Base-by-base conservation (phyloP, 2,113 vertebrate genomes). In the Mugil cephalus region DNA sequence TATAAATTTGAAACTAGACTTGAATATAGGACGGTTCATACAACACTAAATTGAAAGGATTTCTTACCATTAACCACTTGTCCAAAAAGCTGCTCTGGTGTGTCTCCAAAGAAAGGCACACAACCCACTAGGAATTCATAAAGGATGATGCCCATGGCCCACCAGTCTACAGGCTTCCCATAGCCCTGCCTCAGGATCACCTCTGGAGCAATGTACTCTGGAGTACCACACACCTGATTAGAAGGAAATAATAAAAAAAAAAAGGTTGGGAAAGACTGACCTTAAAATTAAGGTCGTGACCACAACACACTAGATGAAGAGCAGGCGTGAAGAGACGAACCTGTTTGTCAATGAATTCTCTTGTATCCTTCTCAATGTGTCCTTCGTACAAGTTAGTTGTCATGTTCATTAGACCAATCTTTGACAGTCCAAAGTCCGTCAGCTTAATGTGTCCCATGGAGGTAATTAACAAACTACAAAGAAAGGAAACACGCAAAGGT, bases 381-480 rank as follows among this genome's bases (percentile, higher is more conserved):
- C 95, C 97, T 69, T 99, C 97, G 0, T 99, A 99, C 64, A 99
- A 93, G 87, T 98, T 99, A 0, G 97, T 98, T 62, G 97, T 97
- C 95, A 99, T 96, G 91, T 96, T 98, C 97, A 98, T 98, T 43
- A 99, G 93, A 21, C 97, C 97, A 0, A 99, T 97, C 91, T 98
- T 98, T 0, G 97, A 99, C 62, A 99, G 93, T 11, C 97, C 97
- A 0, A 99, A 99, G 91, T 98, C 97, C 0, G 97, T 98, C 70
- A 98, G 95, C 89, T 98, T 99, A 72, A 98, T 98, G 91, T 99
- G 97, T 39, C 97, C 97, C 84, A 98, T 93, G 1, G 97, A 97
- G 8, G 97, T 99, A 91, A 99, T 98, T 53, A 99, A 93, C 80
- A 98, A 93, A 88, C 97, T 99, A 87, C 2, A 74, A 59, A 76